Evolutionary conservation across 2,113 vertebrate species (phyloP).

Genomic region (Sitta europaea): DNA sequence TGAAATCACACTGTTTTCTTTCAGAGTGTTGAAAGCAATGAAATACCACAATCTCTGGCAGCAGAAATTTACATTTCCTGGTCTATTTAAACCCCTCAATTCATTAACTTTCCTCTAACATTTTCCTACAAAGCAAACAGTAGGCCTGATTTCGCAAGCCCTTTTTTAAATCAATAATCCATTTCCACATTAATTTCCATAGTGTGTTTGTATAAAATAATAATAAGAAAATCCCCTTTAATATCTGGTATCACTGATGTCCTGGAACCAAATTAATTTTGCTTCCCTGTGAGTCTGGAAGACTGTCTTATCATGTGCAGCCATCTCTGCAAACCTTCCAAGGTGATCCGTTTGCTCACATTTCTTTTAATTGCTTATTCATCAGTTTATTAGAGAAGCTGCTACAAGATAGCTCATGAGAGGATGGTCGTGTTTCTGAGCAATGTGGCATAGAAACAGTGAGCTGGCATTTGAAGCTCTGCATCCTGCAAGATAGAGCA

Average conservation of each 20-base stretch:
- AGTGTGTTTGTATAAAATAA: neutral
- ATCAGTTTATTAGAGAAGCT: neutral
- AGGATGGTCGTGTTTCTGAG: neutral
- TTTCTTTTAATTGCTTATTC: neutral
- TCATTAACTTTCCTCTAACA: neutral
- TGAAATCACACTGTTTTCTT: neutral
- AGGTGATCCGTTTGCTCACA: neutral
- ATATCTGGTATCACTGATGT: neutral
- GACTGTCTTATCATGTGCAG: neutral
- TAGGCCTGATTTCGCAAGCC: neutral
- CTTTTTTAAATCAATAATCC: neutral
- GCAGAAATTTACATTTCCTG: neutral
- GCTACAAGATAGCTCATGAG: neutral
- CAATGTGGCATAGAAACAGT: neutral
- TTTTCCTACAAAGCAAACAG: neutral
- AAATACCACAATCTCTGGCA: neutral
- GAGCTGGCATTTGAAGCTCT: neutral
- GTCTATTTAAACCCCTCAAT: neutral
- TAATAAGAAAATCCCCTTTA: neutral
- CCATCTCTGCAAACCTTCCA: neutral
- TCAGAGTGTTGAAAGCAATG: neutral
- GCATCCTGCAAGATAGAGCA: accelerated
- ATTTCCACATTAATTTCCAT: neutral
- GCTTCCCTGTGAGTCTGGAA: neutral
- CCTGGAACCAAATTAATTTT: neutral